phyloP scores from a whole-genome alignment of 2,113 vertebrate species.

The Oreochromis niloticus region DNA sequence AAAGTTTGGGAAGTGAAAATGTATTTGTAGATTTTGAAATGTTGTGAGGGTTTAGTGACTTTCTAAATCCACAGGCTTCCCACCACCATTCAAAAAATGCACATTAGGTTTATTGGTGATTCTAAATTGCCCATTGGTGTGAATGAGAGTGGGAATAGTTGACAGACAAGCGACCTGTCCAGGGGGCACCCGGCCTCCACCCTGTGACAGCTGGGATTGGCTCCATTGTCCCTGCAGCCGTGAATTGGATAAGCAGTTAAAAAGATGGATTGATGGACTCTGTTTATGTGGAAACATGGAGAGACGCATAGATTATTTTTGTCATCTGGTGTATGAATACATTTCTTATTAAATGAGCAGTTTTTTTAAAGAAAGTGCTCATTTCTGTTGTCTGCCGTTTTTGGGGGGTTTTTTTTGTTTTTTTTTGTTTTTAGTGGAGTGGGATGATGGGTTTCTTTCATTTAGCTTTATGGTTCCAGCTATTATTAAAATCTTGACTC shows the following conservation, averaged over 20 bases:
- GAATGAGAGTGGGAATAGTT: not conserved
- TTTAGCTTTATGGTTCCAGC: not conserved
- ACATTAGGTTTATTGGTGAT: not conserved
- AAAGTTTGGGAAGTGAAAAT: not conserved
- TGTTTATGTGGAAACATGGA: not conserved
- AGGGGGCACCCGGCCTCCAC: not conserved
- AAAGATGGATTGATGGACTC: not conserved
- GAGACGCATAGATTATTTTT: not conserved
- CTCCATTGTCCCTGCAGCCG: not conserved
- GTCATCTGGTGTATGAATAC: not conserved
- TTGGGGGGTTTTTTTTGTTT: fast-evolving
- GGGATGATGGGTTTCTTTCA: not conserved
- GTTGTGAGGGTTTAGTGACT: not conserved
- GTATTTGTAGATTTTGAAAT: not conserved
- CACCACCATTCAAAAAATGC: not conserved
- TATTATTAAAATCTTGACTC: not conserved
- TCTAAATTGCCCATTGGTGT: not conserved
- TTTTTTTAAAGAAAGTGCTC: not conserved
- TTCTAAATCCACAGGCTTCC: not conserved
- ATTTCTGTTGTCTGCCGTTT: not conserved
- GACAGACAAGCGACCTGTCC: not conserved
- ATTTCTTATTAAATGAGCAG: not conserved
- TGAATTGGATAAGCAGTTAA: not conserved
- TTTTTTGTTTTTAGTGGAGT: not conserved
- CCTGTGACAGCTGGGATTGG: not conserved